Percentiles rank a stretch among this genome's conserved stretches.
These are phyloP conservation scores for Xestia rhomboidea DNA, from an alignment of 2,888 invertebrate species.

Conservation along the genomic window DNA sequence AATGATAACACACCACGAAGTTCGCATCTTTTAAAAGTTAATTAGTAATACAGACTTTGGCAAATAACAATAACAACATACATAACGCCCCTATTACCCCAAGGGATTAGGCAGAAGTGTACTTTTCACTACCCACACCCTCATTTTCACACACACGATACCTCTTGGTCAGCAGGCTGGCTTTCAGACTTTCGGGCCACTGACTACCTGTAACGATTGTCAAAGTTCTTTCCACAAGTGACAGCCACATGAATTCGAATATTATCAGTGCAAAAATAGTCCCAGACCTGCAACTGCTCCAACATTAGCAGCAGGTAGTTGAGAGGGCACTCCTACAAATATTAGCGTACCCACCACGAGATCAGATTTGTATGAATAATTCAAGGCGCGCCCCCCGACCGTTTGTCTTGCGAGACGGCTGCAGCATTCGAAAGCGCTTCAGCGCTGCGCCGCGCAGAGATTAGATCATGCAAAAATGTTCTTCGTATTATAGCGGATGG, in stretches of 20 bases:
- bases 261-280: neutral
- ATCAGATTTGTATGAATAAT: conserved; percentile 64
- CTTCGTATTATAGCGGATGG: conserved; percentile 52
- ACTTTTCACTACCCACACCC: neutral
- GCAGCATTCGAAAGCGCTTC: conserved; percentile 63
- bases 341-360: conserved; percentile 57
- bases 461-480: conserved; percentile 63
- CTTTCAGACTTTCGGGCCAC: neutral
- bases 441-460: conserved; percentile 60
- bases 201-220: neutral
- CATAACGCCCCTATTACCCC: neutral
- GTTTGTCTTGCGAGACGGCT: conserved; percentile 60
- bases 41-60: neutral
- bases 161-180: neutral
- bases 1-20: neutral
- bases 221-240: neutral
- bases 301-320: conserved; percentile 32
- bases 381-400: conserved; percentile 45
- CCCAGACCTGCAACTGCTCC: neutral
- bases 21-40: neutral
- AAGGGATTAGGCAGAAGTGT: neutral
- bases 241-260: neutral
- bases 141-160: neutral
- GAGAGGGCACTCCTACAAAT: conserved; percentile 39
- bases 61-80: neutral